Evolutionary conservation across 2,888 invertebrate genomes (phyloP).

Genomic region (Thalpophila matura): DNA sequence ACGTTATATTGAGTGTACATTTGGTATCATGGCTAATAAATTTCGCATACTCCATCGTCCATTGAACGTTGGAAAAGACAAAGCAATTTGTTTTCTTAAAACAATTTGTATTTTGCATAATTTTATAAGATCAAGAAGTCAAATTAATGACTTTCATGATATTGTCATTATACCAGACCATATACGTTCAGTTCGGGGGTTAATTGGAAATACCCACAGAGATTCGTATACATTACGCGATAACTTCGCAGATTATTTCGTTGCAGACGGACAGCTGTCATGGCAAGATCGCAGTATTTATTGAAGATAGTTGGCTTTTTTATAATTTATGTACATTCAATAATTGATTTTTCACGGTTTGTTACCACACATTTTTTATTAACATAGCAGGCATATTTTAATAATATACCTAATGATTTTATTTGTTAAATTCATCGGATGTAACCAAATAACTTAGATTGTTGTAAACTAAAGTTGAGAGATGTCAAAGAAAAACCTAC

Average conservation of each 20-base stretch:
- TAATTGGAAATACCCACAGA: constrained; percentile 47
- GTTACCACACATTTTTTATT: constrained; percentile 57
- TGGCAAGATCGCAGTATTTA: constrained; percentile 58
- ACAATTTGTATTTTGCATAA: constrained; percentile 43
- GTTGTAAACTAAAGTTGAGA: constrained; percentile 55
- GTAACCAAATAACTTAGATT: constrained; percentile 54
- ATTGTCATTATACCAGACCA: constrained; percentile 52
- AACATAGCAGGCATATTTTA: constrained; percentile 59
- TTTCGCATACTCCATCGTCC: constrained; percentile 55
- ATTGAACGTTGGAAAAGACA: constrained; percentile 47
- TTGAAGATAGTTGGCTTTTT: constrained; percentile 48
- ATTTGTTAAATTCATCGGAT: constrained; percentile 53
- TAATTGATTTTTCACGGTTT: constrained; percentile 47
- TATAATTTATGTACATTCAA: constrained; percentile 43
- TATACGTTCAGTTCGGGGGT: constrained; percentile 42
- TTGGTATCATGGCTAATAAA: constrained; percentile 55
- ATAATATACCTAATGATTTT: constrained; percentile 58
- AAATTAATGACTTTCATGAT: constrained; percentile 37
- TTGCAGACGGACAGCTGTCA: constrained; percentile 48
- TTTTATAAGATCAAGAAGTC: constrained; percentile 34
- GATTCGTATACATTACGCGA: constrained; percentile 53
- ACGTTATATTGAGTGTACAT: constrained; percentile 54
- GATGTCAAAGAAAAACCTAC: constrained; percentile 45
- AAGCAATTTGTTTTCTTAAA: constrained; percentile 45
- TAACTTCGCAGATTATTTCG: constrained; percentile 54